phyloP scores from a whole-genome alignment of 2,797 vertebrate genomes.

The Mareca penelope region DNA sequence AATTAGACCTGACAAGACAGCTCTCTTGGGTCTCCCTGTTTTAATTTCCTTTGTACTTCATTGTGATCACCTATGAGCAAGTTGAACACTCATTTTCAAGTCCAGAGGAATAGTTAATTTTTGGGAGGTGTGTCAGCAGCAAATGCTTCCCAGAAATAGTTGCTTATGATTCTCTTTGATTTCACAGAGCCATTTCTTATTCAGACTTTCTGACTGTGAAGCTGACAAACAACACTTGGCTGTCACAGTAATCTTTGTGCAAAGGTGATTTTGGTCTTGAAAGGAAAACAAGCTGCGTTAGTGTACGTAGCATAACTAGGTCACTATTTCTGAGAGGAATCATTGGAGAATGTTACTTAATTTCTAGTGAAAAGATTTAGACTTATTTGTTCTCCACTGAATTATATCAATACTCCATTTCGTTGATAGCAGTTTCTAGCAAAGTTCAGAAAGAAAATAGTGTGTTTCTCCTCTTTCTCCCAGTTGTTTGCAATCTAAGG shows the following conservation, averaged over 20 bases:
- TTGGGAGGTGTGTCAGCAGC: background rate
- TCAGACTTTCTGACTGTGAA: background rate
- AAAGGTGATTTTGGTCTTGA: conserved; percentile 1
- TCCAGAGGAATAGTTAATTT: background rate
- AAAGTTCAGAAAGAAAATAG: background rate
- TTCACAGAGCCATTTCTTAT: conserved; percentile 6
- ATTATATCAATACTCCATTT: background rate
- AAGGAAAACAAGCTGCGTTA: background rate
- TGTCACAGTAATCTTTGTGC: conserved; percentile 6
- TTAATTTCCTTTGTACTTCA: conserved; percentile 5
- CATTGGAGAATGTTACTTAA: conserved; percentile 21
- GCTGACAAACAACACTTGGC: background rate
- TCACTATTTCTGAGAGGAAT: conserved; percentile 36
- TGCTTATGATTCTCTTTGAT: conserved; percentile 7
- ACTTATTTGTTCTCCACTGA: background rate
- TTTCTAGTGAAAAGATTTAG: background rate
- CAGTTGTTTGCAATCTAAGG: background rate
- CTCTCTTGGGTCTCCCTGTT: background rate
- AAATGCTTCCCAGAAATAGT: background rate
- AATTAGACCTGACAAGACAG: background rate
- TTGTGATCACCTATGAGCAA: background rate
- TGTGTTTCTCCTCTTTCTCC: background rate
- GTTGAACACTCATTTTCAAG: background rate
- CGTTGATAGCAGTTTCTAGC: background rate
- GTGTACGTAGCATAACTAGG: background rate